Evolutionary conservation across 1,140 invertebrate species (phyloP).

Genomic region (Holcopasites calliopsidis): DNA sequence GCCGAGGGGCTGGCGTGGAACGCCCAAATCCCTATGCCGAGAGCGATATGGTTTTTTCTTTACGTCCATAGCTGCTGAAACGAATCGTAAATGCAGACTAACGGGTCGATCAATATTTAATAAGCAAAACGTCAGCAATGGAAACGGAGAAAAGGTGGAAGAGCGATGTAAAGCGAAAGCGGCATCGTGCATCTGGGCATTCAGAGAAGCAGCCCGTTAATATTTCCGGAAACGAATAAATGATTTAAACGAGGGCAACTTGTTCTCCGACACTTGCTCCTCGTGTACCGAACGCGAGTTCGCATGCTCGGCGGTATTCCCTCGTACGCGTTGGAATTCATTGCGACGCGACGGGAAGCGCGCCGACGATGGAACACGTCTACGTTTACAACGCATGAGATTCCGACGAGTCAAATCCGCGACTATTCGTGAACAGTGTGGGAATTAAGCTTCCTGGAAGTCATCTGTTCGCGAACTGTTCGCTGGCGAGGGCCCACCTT

Average conservation of each 20-base stretch:
- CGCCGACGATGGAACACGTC: constrained; percentile 29
- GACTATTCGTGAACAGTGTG: neutral
- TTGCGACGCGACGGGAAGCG: constrained; percentile 1
- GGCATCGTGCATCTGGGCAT: neutral
- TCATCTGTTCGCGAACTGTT: too few species aligned
- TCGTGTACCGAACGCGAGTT: neutral
- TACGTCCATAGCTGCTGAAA: too few species aligned
- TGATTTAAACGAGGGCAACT: constrained; percentile 1
- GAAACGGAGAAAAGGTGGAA: neutral
- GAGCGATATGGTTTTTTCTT: neutral
- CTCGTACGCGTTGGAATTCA: constrained; percentile 4
- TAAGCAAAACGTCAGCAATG: neutral
- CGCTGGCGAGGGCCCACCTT: too few species aligned
- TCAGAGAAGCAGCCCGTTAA: neutral
- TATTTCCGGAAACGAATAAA: neutral
- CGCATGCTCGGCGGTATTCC: neutral
- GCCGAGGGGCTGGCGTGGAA: neutral
- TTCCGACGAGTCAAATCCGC: constrained; percentile 39
- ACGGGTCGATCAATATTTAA: constrained; percentile 1
- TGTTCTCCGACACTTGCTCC: neutral
- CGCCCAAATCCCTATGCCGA: neutral
- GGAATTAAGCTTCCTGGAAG: too few species aligned
- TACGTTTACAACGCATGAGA: constrained; percentile 26
- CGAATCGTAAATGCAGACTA: neutral
- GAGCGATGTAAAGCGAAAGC: neutral